Evolutionary conservation across 1,140 invertebrate genomes (phyloP), one percentile per base, ranked within the genome.

Genomic region (Scaptodrosophila lebanonensis): DNA sequence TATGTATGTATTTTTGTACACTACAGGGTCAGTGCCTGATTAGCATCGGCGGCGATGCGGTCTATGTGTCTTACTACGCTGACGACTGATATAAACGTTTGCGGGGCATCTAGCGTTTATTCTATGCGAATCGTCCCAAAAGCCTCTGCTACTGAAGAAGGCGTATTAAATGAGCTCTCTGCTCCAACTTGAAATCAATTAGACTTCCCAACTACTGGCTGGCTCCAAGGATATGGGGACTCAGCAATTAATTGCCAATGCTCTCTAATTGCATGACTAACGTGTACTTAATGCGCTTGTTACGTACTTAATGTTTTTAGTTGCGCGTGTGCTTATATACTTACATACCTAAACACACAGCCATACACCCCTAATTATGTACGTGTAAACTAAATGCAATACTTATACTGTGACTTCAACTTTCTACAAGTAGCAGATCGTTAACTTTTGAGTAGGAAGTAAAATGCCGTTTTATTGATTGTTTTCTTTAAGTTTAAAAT

Each of bases 11-110:
- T 45, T 3, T 13, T 15, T 9, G 35, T 13, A 7, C 2, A 25
- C 89, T 90, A 40, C 88, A 95, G 94, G 94, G 93, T 44, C 95
- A 97, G 86, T 98, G 96, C 89, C 89, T 99, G 59, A 93, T 99
- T 58, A 98, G 97, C 64, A 95, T 98, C 4, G 95, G 95, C 30
- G 97, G 97, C 12, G 97, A 99, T 88, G 95, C 95, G 1, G 96
- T 98, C 8, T 91, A 90, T 49, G 92, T 94, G 12, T 84, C 76
- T 50, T 86, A 85, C 44, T 70, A 71, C 18, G 33, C 69, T 33
- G 85, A 86, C 58, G 84, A 86, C 66, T 86, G 83, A 86, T 86
- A 85, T 61, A 82, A 53, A 59, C 54, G 57, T 35, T 42, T 83
- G 39, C 59, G 75, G 62, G 73, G 83, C 63, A 83, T 85, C 54